These are phyloP conservation scores for Dromiciops gliroides DNA, from an alignment of 2,113 vertebrate species.

Conservation along the genomic window DNA sequence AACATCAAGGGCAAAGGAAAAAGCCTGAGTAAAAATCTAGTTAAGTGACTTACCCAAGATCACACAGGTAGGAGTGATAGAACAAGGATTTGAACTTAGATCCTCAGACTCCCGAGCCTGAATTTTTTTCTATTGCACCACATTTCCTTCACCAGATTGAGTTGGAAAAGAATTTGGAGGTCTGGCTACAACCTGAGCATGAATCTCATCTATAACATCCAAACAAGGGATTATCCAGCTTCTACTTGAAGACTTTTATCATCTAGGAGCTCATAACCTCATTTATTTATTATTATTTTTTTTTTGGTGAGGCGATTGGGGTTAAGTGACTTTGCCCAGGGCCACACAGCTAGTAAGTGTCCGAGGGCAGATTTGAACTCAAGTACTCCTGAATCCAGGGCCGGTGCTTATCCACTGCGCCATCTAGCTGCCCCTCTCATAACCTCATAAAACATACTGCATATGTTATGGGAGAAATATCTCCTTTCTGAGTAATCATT, in stretches of 20 bases:
- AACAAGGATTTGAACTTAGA: not conserved
- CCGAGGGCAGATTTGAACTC: too few species aligned
- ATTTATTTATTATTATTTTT: too few species aligned
- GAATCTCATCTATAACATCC: not conserved
- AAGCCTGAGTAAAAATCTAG: too few species aligned
- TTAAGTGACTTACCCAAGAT: too few species aligned
- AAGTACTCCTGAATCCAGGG: too few species aligned
- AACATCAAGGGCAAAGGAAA: too few species aligned
- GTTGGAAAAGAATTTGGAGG: not conserved
- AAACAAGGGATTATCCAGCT: not conserved
- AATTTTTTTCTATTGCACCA: not conserved
- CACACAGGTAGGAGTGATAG: too few species aligned
- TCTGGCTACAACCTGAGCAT: not conserved
- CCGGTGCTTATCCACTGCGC: too few species aligned
- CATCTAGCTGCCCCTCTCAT: too few species aligned
- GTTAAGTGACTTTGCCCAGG: too few species aligned
- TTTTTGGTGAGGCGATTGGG: too few species aligned
- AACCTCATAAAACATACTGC: not conserved
- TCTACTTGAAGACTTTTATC: not conserved
- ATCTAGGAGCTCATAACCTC: not conserved
- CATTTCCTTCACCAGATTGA: not conserved
- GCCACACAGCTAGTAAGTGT: too few species aligned
- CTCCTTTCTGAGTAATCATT: not conserved
- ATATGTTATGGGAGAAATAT: not conserved
- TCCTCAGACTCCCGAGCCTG: not conserved